Base-by-base conservation (phyloP, 2,888 invertebrate species). In the Troilus luridus region DNA sequence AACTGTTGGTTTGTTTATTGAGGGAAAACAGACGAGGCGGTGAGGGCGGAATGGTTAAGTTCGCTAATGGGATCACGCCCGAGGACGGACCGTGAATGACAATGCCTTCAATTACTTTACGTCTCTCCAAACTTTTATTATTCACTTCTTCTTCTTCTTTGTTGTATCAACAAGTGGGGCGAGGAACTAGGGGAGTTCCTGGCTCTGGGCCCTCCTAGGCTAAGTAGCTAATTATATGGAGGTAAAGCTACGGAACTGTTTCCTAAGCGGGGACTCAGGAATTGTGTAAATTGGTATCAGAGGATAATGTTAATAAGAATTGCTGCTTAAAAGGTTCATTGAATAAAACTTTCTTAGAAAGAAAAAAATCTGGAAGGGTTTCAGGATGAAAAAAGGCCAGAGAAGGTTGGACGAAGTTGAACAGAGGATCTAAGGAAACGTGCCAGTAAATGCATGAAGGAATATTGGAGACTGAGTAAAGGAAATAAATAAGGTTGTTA, bases 91-190 rank as follows among this genome's bases (percentile, higher is more conserved):
- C 85, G 56, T 85, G 85, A 85, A 85, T 85, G 85, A 85, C 85
- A 85, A 85, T 85, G 85, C 56, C 85, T 85, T 85, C 85, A 85
- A 85, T 85, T 85, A 85, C 85, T 85, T 85, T 85, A 58, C 56
- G 14, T 56, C n/a, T 41, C 85, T 58, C 10, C 85, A 56, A 85
- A 85, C 56, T 85, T 85, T 54, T 85, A 85, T 58, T 85, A 85
- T 85, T 85, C 56, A 54, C 56, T 85, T 85, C 56, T 85, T 85
- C 56, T 85, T 85, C 85, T 56, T 21, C 54, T 85, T 85, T 85
- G 85, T 85, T 85, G 56, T 85, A 85, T 85, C 85, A 85, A 85
- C 85, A 85, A 85, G 85, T 85, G 54, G 85, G 8, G 7, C 19
- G 27, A 41, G 41, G 8, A 77, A 5, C 27, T 17, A 1, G 12